Percentiles rank a stretch among this genome's conserved stretches.
Conservation (phyloP, 2,888 invertebrate species). For the Adelognathus sp. region DNA sequence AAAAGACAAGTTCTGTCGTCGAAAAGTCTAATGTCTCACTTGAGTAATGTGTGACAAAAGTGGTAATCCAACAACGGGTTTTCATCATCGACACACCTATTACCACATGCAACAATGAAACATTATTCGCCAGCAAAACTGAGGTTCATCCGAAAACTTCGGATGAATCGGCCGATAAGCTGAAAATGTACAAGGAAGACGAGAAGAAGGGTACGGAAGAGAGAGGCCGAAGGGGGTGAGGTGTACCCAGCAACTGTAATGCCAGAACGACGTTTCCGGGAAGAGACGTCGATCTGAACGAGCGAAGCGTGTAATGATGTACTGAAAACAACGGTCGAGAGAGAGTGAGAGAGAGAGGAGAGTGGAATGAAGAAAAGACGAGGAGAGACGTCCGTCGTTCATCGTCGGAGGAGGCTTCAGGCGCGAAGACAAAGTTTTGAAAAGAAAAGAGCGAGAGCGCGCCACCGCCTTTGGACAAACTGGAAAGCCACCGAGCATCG, state of each 20-base stretch:
- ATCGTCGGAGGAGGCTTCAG: slow-evolving; percentile 26
- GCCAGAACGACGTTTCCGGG: slow-evolving; percentile 70
- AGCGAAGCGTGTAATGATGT: slow-evolving; percentile 27
- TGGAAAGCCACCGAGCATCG: slow-evolving; percentile 27
- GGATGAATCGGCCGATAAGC: slow-evolving; percentile 15
- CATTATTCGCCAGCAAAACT: no score
- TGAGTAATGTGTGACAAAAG: no score
- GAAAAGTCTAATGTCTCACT: no score
- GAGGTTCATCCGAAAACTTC: background rate
- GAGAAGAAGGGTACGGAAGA: slow-evolving; percentile 62
- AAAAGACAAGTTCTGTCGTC: no score
- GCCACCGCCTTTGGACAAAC: slow-evolving; percentile 33
- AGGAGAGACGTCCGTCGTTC: slow-evolving; percentile 30
- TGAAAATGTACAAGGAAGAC: slow-evolving; percentile 20
- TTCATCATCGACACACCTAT: no score
- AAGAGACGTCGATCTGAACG: slow-evolving; percentile 72
- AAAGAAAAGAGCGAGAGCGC: slow-evolving; percentile 43
- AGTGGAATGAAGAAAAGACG: slow-evolving; percentile 11
- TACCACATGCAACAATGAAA: no score
- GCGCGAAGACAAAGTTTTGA: slow-evolving; percentile 7
- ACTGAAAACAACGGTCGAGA: slow-evolving; percentile 35
- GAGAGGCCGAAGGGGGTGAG: no score
- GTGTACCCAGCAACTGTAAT: slow-evolving; percentile 48
- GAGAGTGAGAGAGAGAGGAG: slow-evolving; percentile 24
- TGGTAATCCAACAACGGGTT: no score